phyloP scores from a whole-genome alignment of 1,140 invertebrate species.

The Nephotettix cincticeps region DNA sequence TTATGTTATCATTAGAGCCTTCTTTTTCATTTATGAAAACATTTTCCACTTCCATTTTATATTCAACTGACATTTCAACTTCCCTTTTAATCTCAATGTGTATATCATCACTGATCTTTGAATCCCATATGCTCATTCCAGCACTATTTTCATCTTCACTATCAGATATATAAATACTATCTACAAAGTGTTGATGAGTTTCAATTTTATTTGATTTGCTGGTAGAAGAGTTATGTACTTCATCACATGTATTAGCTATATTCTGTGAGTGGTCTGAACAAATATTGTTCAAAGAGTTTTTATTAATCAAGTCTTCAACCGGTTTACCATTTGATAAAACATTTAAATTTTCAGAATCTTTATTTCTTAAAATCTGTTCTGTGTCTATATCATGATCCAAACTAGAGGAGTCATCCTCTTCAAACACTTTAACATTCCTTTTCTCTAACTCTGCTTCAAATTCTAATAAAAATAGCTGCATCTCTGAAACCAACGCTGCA shows the following conservation, averaged over 20 bases:
- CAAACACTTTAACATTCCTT: background rate
- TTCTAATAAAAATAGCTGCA: conserved; percentile 11
- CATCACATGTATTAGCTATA: too few species aligned
- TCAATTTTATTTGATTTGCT: background rate
- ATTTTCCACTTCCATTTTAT: background rate
- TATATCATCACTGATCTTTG: background rate
- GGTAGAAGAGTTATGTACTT: too few species aligned
- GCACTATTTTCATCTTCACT: background rate
- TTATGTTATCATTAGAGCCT: too few species aligned
- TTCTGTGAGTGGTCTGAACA: too few species aligned
- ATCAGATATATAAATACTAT: conserved; percentile 1
- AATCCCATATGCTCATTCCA: background rate
- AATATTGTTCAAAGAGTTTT: too few species aligned
- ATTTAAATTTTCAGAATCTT: background rate
- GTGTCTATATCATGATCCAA: background rate
- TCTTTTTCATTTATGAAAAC: background rate
- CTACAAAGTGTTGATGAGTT: background rate
- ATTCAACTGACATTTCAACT: background rate
- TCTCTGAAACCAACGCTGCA: background rate
- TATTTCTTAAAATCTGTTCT: background rate
- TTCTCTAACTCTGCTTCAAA: conserved; percentile 8
- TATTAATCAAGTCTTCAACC: background rate
- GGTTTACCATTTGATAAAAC: background rate
- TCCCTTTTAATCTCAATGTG: background rate
- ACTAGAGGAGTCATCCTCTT: background rate